Evolutionary conservation across 2,113 vertebrate species (phyloP).

Genomic region (Mus pahari): DNA sequence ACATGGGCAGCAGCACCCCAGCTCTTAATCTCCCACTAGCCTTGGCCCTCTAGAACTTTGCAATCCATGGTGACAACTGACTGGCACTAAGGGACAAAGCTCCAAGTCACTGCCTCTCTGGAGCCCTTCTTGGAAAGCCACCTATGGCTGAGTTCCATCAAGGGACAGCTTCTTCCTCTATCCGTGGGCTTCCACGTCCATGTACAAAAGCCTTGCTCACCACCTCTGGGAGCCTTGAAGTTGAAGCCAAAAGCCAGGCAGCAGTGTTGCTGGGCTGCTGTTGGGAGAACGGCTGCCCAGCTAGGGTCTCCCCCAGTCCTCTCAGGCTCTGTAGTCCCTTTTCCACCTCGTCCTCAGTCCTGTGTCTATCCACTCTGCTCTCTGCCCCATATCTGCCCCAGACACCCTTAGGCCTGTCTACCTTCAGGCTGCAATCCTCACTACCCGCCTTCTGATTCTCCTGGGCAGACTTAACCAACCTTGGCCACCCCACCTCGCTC

Average conservation of each 20-base stretch:
- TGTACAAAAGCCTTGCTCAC: fast-evolving
- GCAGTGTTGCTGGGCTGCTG: fast-evolving
- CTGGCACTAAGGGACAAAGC: not conserved
- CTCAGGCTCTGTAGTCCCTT: fast-evolving
- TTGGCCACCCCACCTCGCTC: not conserved
- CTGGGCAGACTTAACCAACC: not conserved
- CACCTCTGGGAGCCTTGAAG: not conserved
- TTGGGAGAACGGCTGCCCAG: not conserved
- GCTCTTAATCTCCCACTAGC: too few relatives aligned
- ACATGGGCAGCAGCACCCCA: not conserved
- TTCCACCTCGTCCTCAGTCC: not conserved
- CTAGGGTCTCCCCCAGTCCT: fast-evolving
- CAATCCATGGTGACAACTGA: not conserved
- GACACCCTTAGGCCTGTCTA: too few relatives aligned
- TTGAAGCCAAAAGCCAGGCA: not conserved
- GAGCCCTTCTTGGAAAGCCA: not conserved
- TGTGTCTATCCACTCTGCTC: fast-evolving
- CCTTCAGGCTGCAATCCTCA: not conserved
- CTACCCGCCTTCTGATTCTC: not conserved
- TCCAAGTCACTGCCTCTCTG: fast-evolving
- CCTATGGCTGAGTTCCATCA: not conserved
- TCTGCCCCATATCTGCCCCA: too few relatives aligned
- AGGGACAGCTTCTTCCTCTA: too few relatives aligned
- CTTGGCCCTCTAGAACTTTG: not conserved
- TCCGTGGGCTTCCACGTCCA: too few relatives aligned